A percentile compares a stretch with the other conserved stretches of the same genome.
Evolutionary conservation across 2,113 vertebrate species (phyloP).

Genomic region (Anthoscopus minutus): DNA sequence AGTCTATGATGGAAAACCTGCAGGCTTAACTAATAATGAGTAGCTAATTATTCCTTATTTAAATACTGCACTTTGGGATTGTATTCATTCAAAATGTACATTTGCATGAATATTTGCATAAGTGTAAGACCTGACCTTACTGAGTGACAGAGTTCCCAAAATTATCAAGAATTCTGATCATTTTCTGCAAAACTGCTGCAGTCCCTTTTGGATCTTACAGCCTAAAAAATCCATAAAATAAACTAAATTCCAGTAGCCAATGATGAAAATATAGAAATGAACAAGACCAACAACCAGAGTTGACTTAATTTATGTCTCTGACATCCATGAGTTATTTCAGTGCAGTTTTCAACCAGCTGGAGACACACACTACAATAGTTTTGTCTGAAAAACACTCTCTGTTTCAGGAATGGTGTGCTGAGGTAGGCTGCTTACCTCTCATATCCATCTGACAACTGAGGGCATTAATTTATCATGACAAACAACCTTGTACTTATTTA

Average conservation of each 20-base stretch:
- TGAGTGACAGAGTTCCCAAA: neutral
- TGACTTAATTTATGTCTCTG: neutral
- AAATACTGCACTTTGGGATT: neutral
- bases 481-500: neutral
- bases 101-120: neutral
- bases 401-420: neutral
- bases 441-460: neutral
- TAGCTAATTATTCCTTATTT: neutral
- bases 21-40: neutral
- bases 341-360: neutral
- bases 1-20: neutral
- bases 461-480: neutral
- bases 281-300: neutral
- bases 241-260: neutral
- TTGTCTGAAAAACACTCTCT: neutral
- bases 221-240: neutral
- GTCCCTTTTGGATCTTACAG: neutral
- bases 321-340: neutral
- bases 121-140: neutral
- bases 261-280: neutral
- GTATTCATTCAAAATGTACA: neutral
- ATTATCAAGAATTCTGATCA: neutral
- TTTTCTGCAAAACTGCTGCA: neutral
- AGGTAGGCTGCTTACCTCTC: neutral
- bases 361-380: neutral